A percentile compares a stretch with the other conserved stretches of the same genome.
phyloP scores from a whole-genome alignment of 2,113 vertebrate species.

The Cyprinodon tularosa region DNA sequence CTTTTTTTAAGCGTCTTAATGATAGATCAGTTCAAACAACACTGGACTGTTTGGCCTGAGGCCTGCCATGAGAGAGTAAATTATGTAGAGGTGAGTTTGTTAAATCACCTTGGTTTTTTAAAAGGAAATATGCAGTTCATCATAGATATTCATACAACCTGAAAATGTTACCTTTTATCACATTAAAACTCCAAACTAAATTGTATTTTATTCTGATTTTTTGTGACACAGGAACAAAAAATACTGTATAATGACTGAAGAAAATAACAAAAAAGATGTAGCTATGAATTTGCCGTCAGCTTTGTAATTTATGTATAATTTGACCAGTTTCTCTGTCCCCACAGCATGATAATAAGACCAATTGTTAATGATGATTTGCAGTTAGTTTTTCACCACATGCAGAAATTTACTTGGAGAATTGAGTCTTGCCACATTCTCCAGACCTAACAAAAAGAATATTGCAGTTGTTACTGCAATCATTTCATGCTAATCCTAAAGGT shows the following conservation, averaged over 20 bases:
- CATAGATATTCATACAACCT: not conserved
- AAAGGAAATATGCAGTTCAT: not conserved
- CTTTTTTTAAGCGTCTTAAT: slow-evolving; percentile 15
- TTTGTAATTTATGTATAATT: not conserved
- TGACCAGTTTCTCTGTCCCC: not conserved
- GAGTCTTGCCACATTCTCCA: no score
- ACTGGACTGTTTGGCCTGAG: slow-evolving; percentile 16
- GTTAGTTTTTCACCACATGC: not conserved
- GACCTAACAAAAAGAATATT: no score
- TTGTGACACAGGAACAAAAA: no score
- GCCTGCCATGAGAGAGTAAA: slow-evolving; percentile 13
- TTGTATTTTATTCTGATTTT: no score
- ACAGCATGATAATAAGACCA: no score
- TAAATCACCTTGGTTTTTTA: not conserved
- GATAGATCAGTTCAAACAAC: slow-evolving; percentile 27
- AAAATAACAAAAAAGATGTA: no score
- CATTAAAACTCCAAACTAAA: not conserved
- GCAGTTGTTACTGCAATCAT: no score
- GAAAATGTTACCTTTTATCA: not conserved
- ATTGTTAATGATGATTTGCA: no score
- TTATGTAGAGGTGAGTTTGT: not conserved
- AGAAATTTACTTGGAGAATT: no score
- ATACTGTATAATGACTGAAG: no score
- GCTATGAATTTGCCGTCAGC: not conserved
- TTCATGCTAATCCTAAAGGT: no score